Conservation (phyloP, 2,113 vertebrate genomes). For the Phaethon lepturus region DNA sequence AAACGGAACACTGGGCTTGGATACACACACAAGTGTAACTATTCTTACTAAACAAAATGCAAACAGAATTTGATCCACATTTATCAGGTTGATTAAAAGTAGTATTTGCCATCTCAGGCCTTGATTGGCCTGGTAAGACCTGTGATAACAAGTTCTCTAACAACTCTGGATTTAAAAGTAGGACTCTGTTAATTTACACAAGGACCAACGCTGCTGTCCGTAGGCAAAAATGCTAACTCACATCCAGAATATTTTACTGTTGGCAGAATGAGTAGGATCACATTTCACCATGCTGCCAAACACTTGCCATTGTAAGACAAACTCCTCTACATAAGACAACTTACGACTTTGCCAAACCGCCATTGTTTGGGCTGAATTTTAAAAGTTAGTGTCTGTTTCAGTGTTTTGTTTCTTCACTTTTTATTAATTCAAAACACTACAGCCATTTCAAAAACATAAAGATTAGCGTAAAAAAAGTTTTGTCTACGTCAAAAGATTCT, state of each 20-base stretch:
- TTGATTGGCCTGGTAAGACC: background rate
- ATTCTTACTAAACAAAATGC: background rate
- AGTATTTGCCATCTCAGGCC: background rate
- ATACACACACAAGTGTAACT: background rate
- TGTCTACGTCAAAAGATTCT: background rate
- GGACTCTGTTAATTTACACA: background rate
- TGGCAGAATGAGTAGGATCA: background rate
- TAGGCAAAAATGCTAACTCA: background rate
- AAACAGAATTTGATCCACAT: background rate
- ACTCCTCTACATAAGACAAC: background rate
- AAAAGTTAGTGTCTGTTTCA: background rate
- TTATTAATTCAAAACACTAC: background rate
- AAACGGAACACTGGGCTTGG: background rate
- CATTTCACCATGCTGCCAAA: constrained; percentile 18
- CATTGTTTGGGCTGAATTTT: constrained; percentile 20
- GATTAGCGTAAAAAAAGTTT: background rate
- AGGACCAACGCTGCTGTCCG: background rate
- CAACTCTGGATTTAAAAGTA: background rate
- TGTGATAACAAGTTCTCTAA: background rate
- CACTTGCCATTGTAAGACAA: constrained; percentile 8
- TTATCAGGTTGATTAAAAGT: background rate
- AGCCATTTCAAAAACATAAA: background rate
- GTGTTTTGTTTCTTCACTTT: background rate
- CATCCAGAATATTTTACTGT: background rate
- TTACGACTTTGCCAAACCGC: background rate